Base-by-base conservation (phyloP, 2,888 invertebrate species). In the Heteromyza rotundicornis region DNA sequence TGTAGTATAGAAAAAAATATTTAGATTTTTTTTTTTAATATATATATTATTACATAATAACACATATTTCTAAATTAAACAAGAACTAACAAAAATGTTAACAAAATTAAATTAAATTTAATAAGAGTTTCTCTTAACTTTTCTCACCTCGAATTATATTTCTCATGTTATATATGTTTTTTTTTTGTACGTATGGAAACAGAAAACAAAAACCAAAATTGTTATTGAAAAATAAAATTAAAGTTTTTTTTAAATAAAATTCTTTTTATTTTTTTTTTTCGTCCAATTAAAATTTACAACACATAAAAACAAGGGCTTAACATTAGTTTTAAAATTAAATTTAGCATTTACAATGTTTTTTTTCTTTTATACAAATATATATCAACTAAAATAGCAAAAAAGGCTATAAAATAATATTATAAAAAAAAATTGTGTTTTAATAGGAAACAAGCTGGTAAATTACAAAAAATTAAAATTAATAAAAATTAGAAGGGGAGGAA, bases 31-130 rank as follows among this genome's bases (percentile, higher is more conserved):
- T 54, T 36, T 49, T 55, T 50, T 36, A 36, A 19, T 53, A 49
- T 20, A 47, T 60, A 51, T 53, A 54, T 54, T 51, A 16, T 51
- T 52, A 51, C 36, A 23, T 40, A 63, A 63, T 32, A 57, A 27
- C 27, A 60, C 55, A 60, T 60, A 40, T 56, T 17, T 14, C 24
- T 27, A 10, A 27, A 40, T 56, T 73, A 73, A 76, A 77, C 76
- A 73, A 75, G 67, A 72, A 69, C 76, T 76, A 75, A 75, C 77
- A 77, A 75, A 77, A 75, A 74, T 76, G 66, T 72, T 71, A 75
- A 75, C 71, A 75, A 75, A 79, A 52, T 63, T 60, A 49, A 54
- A 55, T 58, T 44, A 51, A 35, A 56, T 64, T 63, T 62, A 57
- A 51, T n/a, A n/a, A n/a, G n/a, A n/a, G n/a, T n/a, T n/a, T n/a